These are phyloP conservation scores for Drosophila lacteicornis DNA, from an alignment of 1,140 invertebrate genomes.

Conservation along the genomic window DNA sequence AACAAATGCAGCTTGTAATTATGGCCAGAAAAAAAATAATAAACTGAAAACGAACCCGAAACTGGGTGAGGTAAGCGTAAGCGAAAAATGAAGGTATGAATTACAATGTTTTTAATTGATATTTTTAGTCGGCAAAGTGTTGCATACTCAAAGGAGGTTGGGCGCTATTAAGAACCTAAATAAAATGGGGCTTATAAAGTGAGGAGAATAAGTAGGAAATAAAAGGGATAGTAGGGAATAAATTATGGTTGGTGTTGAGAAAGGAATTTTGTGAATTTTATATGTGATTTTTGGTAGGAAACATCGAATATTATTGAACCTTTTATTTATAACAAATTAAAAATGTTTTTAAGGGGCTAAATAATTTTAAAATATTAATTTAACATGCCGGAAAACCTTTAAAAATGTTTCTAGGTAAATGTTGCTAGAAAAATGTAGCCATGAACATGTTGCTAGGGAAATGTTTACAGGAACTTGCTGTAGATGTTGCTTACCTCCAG, in stretches of 20 bases:
- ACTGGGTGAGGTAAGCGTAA: constrained; percentile 41
- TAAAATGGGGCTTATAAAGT: background rate
- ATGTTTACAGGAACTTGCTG: too few relatives aligned
- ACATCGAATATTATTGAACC: too few relatives aligned
- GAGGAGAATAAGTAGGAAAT: background rate
- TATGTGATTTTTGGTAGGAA: too few relatives aligned
- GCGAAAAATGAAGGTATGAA: constrained; percentile 37
- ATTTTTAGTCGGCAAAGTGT: constrained; percentile 42
- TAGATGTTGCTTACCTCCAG: too few relatives aligned
- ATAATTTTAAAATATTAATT: too few relatives aligned
- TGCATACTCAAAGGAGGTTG: constrained; percentile 26
- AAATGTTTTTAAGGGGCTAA: too few relatives aligned
- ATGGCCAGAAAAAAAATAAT: constrained; percentile 21
- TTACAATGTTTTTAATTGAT: constrained; percentile 51
- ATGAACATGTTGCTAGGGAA: too few relatives aligned
- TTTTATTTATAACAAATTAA: too few relatives aligned
- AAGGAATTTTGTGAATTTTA: background rate
- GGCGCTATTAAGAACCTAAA: background rate
- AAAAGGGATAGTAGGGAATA: background rate
- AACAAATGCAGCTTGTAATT: constrained; percentile 66
- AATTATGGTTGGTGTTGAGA: background rate
- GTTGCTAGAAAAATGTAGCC: too few relatives aligned
- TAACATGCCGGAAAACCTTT: too few relatives aligned
- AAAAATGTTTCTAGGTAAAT: too few relatives aligned
- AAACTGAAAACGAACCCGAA: constrained; percentile 35